Base-by-base conservation (phyloP, 2,113 vertebrate species). In the Gymnobelideus leadbeateri region DNA sequence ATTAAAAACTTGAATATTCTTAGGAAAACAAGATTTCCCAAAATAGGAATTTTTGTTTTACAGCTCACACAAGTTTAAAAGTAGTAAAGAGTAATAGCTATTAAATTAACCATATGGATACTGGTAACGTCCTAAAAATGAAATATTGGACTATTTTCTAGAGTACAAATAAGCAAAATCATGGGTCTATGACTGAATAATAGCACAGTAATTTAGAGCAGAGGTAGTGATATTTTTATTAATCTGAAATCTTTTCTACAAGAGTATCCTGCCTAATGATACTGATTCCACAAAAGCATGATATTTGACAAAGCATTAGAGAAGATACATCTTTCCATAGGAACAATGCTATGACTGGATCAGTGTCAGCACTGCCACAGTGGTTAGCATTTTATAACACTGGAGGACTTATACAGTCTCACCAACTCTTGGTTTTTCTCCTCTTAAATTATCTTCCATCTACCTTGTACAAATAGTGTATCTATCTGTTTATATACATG, bases 21-120 rank as follows among this genome's bases (percentile, higher is more conserved):
- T 61, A 92, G 93, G 89, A 68, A 52, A 93, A 89, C 46, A 96
- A 93, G 49, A 26, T 57, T 49, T 92, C 54, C 50, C 24, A 93
- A 55, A 97, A 97, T 96, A 96, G 57, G 95, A 52, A 96, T 28
- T 93, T 68, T 23, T 31, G 94, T 96, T 97, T 97, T 97, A 95
- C 49, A 96, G 92, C 92, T 97, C 93, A 97, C 77, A 96, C 94
- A 97, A 91, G 94, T 94, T 95, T 91, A 91, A 97, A 96, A 96
- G 54, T 52, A 96, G 52, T n/a, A 90, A 94, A 26, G 61, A 89
- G 90, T 95, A 94, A 89, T 61, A 93, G 89, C 57, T 53, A 96
- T 54, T 54, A 54, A 24, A 54, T 54, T 24, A 54, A 24, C 10
- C 55, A 57, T 55, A 26, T 28, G 55, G 28, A 57, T 57, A 57